Base-by-base conservation (phyloP, 2,888 invertebrate genomes). In the Nomada goodeniana region DNA sequence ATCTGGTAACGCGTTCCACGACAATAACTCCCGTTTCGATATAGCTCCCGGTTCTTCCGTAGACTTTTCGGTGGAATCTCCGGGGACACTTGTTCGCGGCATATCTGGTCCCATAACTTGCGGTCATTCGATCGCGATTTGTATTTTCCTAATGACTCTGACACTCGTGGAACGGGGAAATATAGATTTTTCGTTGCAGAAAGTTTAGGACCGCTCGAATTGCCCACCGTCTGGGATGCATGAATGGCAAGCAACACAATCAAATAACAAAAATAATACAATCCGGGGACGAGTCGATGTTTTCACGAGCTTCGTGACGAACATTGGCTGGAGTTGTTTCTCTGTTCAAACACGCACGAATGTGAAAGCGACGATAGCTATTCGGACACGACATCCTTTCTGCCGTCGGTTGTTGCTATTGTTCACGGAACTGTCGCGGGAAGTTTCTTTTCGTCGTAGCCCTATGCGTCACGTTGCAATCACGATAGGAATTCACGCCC, bases 401-500 rank as follows among this genome's bases (percentile, higher is more conserved):
- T 63, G 82, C 52, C 26, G 47, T 71, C 36, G 26, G 47, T 71
- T 47, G 26, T 65, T 29, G 60, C 36, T 20, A 69, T 82, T 71
- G 70, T 77, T 77, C 77, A 44, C 47, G 74, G 83, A 74, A 83
- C 67, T 77, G 76, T 76, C 70, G 61, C 82, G 83, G 71, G 74
- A 82, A 83, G 82, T 83, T 82, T 82, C 78, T 83, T 83, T 83
- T 71, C 78, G 71, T 47, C 13, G 69, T 55, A 67, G 44, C 44
- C 18, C 23, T 23, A 42, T 69, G 82, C 52, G 82, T 74, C 76
- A 74, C 70, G 74, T 44, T 65, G 50, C 71, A 76, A 23, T 65
- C 82, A 47, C 69, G 72, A 52, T 61, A 47, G 44, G 76, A 82
- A 82, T 77, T 60, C 64, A 29, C 50, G 72, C 73, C 52, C 23